These are phyloP conservation scores for Octodonta nipae DNA, from an alignment of 2,888 invertebrate genomes.

Conservation along the genomic window DNA sequence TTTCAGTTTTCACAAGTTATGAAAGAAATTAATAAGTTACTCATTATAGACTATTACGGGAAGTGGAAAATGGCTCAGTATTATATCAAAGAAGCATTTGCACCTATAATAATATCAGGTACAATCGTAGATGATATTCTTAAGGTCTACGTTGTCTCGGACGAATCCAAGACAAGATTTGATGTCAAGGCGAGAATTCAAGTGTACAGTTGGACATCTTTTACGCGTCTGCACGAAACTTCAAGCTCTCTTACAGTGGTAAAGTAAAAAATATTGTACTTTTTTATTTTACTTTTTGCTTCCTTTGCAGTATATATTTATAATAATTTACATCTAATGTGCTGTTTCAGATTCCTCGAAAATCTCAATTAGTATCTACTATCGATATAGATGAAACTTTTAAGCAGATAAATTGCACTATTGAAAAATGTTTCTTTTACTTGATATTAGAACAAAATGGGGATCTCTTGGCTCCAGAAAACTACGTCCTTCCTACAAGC, in stretches of 20 bases:
- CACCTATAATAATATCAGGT: conserved; percentile 53
- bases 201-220: conserved; percentile 42
- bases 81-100: conserved; percentile 72
- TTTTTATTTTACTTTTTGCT: no score
- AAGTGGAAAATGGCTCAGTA: conserved; percentile 56
- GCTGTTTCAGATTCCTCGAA: no score
- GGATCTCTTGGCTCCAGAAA: conserved; percentile 43
- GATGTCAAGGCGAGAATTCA: conserved; percentile 42
- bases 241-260: no score
- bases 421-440: conserved; percentile 35
- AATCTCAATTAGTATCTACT: no score
- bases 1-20: neutral
- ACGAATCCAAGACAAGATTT: conserved; percentile 27
- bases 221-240: no score
- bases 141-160: conserved; percentile 52
- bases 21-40: neutral
- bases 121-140: conserved; percentile 41
- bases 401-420: conserved; percentile 10
- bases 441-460: conserved; percentile 39
- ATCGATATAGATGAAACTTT: neutral
- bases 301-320: no score
- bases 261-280: no score
- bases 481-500: conserved; percentile 31
- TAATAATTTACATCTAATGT: no score
- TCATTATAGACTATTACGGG: conserved; percentile 27